Percentiles rank a stretch among this genome's conserved stretches.
Evolutionary conservation across 2,888 invertebrate genomes (phyloP).

Genomic region (Dryobotodes eremita): DNA sequence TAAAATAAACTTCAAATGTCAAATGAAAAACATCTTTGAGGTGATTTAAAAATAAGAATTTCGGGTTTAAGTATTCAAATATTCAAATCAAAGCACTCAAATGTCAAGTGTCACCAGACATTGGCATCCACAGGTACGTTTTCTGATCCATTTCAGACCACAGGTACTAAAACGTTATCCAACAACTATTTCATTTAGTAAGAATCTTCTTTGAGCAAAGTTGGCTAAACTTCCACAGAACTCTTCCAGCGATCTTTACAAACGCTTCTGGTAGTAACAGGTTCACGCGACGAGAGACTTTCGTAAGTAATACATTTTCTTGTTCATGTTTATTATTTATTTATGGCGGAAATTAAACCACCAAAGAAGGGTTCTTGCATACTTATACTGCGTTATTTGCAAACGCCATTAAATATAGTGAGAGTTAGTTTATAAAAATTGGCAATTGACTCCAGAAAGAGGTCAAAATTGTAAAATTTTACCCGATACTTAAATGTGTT

Average conservation of each 20-base stretch:
- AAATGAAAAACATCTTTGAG: neutral
- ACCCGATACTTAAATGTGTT: neutral
- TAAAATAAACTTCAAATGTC: neutral
- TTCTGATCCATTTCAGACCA: too few relatives aligned
- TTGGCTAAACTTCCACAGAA: neutral
- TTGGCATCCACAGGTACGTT: neutral
- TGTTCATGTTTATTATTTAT: neutral
- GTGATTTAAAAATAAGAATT: neutral
- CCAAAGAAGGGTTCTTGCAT: neutral
- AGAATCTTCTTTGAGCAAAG: neutral
- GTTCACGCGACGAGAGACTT: slow-evolving; percentile 28
- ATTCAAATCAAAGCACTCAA: neutral
- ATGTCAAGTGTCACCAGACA: neutral
- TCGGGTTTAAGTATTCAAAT: too few relatives aligned
- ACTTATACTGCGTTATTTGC: neutral
- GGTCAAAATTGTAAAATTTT: neutral
- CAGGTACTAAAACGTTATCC: neutral
- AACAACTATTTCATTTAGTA: neutral
- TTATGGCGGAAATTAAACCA: neutral
- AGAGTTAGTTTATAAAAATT: neutral
- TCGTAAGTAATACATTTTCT: slow-evolving; percentile 12
- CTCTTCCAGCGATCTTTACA: slow-evolving; percentile 19
- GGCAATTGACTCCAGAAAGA: neutral
- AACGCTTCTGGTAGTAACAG: slow-evolving; percentile 15
- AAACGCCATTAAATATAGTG: neutral